A percentile compares a stretch with the other conserved stretches of the same genome.
Conservation (phyloP, 2,113 vertebrate species). For the Anser cygnoides region DNA sequence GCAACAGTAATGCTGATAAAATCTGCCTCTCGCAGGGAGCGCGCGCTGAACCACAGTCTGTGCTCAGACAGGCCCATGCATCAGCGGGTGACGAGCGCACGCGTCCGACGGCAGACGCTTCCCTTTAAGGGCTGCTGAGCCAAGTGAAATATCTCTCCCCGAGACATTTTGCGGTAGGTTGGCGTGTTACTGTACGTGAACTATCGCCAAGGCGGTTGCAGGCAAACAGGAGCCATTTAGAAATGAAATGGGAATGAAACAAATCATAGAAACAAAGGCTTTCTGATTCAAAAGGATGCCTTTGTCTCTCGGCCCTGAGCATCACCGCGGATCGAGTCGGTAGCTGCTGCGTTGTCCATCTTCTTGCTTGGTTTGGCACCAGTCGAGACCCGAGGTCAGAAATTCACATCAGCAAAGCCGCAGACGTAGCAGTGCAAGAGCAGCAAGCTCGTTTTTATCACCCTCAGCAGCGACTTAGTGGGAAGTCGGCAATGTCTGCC, state of each 20-base stretch:
- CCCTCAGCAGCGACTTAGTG: not conserved
- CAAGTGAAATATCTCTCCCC: constrained; percentile 10
- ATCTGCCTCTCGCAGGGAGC: not conserved
- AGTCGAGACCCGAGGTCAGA: not conserved
- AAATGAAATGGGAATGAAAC: constrained; percentile 18
- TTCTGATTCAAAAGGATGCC: not conserved
- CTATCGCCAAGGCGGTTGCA: not conserved
- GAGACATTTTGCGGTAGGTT: not conserved
- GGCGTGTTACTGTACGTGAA: not conserved
- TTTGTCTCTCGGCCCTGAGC: not conserved
- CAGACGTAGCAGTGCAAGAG: not conserved
- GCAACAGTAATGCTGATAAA: not conserved
- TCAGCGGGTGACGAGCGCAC: constrained; percentile 1
- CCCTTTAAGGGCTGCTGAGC: constrained; percentile 6
- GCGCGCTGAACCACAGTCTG: not conserved
- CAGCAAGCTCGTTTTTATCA: not conserved
- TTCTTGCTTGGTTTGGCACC: not conserved
- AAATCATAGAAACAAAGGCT: not conserved
- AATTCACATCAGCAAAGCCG: not conserved
- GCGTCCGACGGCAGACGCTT: not conserved
- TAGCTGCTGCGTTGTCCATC: not conserved
- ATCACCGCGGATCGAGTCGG: accelerated
- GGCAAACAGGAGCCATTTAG: constrained; percentile 5
- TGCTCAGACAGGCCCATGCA: not conserved
- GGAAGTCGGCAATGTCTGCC: not conserved